These are phyloP conservation scores for Merluccius polli DNA, from an alignment of 2,797 vertebrate genomes.

Conservation along the genomic window DNA sequence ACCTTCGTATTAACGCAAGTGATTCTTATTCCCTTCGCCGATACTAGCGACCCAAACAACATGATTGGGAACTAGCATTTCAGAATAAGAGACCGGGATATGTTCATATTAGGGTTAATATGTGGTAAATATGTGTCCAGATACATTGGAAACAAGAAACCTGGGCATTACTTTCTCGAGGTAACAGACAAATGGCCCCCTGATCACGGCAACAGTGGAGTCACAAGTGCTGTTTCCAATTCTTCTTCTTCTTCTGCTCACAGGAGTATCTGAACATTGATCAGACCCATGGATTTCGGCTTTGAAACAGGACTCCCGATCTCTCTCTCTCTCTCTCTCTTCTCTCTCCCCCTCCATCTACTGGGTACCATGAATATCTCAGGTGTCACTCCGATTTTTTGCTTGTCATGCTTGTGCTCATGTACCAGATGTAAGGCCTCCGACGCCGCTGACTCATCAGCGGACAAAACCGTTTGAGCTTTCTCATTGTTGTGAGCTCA, in stretches of 20 bases:
- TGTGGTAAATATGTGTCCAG: slow-evolving; percentile 23
- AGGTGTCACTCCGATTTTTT: slow-evolving; percentile 42
- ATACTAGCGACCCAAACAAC: too few relatives aligned
- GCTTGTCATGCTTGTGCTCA: slow-evolving; percentile 33
- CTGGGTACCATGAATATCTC: slow-evolving; percentile 34
- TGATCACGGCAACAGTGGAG: slow-evolving; percentile 30
- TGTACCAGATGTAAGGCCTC: slow-evolving; percentile 49
- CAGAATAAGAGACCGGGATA: neutral
- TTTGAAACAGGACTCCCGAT: slow-evolving; percentile 47
- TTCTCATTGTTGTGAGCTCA: neutral
- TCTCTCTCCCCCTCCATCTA: slow-evolving; percentile 17
- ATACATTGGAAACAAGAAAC: slow-evolving; percentile 24
- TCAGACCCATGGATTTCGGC: slow-evolving; percentile 33
- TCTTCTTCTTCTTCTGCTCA: slow-evolving; percentile 25
- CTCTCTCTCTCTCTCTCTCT: slow-evolving; percentile 1
- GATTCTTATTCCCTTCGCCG: too few relatives aligned
- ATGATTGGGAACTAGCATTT: too few relatives aligned
- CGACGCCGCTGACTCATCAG: slow-evolving; percentile 39
- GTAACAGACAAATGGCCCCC: slow-evolving; percentile 26
- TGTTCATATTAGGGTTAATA: neutral
- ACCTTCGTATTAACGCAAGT: too few relatives aligned
- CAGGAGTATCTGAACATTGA: slow-evolving; percentile 42
- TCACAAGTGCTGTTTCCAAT: slow-evolving; percentile 53
- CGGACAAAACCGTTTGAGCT: slow-evolving; percentile 30
- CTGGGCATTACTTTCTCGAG: slow-evolving; percentile 24